Base-by-base conservation (phyloP, 2,797 vertebrate species). In the Rhincodon typus region DNA sequence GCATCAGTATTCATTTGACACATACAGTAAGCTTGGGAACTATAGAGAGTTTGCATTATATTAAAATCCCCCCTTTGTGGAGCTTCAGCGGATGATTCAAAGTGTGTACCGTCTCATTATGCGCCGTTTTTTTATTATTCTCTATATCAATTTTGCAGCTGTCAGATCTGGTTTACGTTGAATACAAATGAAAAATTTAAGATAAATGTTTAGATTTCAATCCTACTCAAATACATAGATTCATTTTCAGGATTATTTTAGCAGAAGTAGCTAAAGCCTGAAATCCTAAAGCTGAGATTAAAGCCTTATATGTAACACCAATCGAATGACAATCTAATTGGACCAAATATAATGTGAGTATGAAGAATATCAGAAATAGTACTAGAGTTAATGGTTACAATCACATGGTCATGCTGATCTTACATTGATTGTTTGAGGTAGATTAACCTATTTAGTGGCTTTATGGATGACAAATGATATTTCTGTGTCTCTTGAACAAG, bases 91-190 rank as follows among this genome's bases (percentile, higher is more conserved):
- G 69, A 95, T 95, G 70, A 95, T 95, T 95, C 53, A 34, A 70
- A 74, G 74, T 94, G 46, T 74, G 94, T 38, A 19, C 67, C 46
- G 69, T 94, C 27, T 53, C 23, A 30, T 72, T 72, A 74, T 72
- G 67, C 74, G 94, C 94, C 70, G 53, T 53, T 42, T 72, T 74
- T 42, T 72, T 74, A 94, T 94, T 74, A 94, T 94, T 72, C 94
- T 77, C 70, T 57, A 77, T 69, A 93, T 93, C 90, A 93, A 93
- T 77, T 95, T 95, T 95, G 94, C 94, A 95, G 46, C 72, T 94
- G 46, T 50, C 38, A 50, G 66, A 42, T 72, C 93, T 94, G 66
- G 66, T 38, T 53, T 72, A 94, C 50, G 69, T 94, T 94, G 94
- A 70, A 72, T 94, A 94, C 70, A 94, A 91, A 94, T 94, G 94